Conservation (phyloP, 1,140 invertebrate genomes). For the Oscheius sp. region DNA sequence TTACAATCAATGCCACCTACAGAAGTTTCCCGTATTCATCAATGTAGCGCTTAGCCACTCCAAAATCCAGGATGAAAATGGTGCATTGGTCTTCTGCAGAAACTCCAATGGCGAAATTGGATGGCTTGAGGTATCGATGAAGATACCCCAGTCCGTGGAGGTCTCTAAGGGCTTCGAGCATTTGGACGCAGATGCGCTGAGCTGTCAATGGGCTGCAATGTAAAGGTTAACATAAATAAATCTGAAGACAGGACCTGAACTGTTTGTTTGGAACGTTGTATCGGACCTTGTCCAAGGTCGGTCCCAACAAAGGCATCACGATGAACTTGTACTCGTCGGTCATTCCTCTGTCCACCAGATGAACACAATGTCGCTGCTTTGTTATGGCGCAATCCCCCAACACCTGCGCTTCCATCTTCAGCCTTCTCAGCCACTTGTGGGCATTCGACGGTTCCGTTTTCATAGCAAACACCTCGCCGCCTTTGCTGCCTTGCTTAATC, state of each 20-base stretch:
- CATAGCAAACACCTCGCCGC: background rate
- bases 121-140: background rate
- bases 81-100: background rate
- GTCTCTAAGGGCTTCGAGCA: background rate
- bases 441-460: background rate
- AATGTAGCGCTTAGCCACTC: background rate
- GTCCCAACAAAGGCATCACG: background rate
- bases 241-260: too few species aligned
- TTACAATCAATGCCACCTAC: too few species aligned
- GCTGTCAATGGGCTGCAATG: background rate
- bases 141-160: conserved; percentile 1
- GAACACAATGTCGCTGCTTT: background rate
- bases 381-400: background rate
- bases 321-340: conserved; percentile 4
- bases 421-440: background rate
- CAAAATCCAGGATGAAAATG: conserved; percentile 9
- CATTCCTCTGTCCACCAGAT: background rate
- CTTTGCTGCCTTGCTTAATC: background rate
- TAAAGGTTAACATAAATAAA: too few species aligned
- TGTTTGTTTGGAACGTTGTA: background rate
- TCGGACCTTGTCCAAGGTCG: background rate
- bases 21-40: background rate
- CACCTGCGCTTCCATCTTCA: conserved; percentile 4
- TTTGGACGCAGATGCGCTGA: background rate
- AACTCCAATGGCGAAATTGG: background rate